Evolutionary conservation across 2,888 invertebrate genomes (phyloP).

Genomic region (Leucophenga montana): DNA sequence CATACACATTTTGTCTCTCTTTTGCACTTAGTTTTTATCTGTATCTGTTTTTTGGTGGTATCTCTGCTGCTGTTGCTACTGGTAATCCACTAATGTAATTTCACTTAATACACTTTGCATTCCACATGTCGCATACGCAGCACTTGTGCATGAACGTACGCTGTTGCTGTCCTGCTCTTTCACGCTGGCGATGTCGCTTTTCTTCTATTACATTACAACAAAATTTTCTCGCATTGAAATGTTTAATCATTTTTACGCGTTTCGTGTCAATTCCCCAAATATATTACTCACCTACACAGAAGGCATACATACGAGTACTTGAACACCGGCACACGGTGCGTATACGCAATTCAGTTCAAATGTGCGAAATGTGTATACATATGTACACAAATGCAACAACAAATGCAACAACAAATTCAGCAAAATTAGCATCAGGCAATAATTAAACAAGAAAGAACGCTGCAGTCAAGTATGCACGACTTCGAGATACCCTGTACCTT

Average conservation of each 20-base stretch:
- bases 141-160: not conserved
- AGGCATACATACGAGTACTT: not conserved
- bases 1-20: no score
- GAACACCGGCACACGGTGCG: not conserved
- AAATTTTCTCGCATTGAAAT: slow-evolving; percentile 32
- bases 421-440: not conserved
- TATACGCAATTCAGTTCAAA: not conserved
- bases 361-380: no score
- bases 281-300: not conserved
- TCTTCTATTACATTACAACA: not conserved
- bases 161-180: no score
- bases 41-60: not conserved
- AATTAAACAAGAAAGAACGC: no score
- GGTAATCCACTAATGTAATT: slow-evolving; percentile 56
- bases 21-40: no score
- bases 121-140: not conserved
- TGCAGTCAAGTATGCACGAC: no score
- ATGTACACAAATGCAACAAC: not conserved
- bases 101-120: slow-evolving; percentile 36
- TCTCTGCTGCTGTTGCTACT: slow-evolving; percentile 18
- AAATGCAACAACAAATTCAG: not conserved
- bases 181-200: no score
- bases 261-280: slow-evolving; percentile 38
- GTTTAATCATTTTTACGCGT: slow-evolving; percentile 40
- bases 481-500: no score